These are phyloP conservation scores for Nemurella pictetii DNA, from an alignment of 2,888 invertebrate species.

Conservation along the genomic window DNA sequence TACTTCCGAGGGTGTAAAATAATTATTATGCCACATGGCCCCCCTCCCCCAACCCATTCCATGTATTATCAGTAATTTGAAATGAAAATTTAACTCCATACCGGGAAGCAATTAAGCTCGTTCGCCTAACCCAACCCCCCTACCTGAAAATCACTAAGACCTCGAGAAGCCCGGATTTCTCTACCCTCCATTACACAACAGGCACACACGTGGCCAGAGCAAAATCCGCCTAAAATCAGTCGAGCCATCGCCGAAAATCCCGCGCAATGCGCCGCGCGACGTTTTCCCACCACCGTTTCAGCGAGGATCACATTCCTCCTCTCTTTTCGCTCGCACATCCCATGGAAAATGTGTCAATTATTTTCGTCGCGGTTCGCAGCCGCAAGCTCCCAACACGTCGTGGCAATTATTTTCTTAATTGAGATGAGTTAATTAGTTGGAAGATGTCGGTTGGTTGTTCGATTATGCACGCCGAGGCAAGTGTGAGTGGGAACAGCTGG, in stretches of 20 bases:
- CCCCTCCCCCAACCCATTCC: neutral
- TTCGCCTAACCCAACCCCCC: neutral
- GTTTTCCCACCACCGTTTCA: neutral
- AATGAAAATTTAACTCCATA: neutral
- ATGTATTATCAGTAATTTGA: neutral
- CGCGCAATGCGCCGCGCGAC: neutral
- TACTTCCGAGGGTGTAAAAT: neutral
- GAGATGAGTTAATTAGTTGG: conserved; percentile 27
- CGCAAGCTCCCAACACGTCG: conserved; percentile 2
- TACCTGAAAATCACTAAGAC: neutral
- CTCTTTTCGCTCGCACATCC: neutral
- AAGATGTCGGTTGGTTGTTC: conserved; percentile 27
- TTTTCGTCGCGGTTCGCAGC: neutral
- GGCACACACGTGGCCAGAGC: neutral
- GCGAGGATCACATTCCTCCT: neutral
- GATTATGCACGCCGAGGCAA: neutral
- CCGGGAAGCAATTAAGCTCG: neutral
- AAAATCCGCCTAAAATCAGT: neutral
- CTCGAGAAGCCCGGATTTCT: neutral
- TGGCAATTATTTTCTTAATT: conserved; percentile 30
- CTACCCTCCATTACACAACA: too few species aligned
- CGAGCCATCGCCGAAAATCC: neutral
- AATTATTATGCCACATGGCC: neutral
- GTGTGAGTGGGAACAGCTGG: neutral
- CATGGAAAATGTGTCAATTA: neutral